A percentile compares a stretch with the other conserved stretches of the same genome.
Evolutionary conservation across 2,797 vertebrate species (phyloP).

Genomic region (Neostethus bicornis): DNA sequence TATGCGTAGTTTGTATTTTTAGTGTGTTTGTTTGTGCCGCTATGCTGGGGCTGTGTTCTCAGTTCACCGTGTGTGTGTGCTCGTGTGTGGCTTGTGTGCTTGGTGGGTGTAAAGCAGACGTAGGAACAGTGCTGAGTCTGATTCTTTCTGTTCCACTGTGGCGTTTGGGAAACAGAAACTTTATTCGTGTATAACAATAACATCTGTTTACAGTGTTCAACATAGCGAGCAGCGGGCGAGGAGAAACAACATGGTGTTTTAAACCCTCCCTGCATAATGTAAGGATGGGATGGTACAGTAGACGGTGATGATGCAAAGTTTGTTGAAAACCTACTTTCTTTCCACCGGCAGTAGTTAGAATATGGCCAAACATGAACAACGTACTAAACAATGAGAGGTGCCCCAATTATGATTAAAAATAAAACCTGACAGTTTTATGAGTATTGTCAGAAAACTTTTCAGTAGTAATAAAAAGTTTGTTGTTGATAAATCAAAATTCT

Average conservation of each 20-base stretch:
- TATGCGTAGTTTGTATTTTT: constrained; percentile 87
- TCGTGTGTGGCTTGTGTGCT: constrained; percentile 48
- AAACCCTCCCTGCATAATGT: constrained; percentile 67
- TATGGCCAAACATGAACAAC: constrained; percentile 5
- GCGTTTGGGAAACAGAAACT: constrained; percentile 73
- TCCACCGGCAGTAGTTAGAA: constrained; percentile 19
- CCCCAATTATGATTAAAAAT: constrained; percentile 30
- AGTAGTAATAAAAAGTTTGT: neutral
- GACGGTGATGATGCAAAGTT: constrained; percentile 63
- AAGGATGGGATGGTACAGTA: constrained; percentile 53
- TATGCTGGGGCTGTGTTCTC: constrained; percentile 77
- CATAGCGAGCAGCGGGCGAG: constrained; percentile 59
- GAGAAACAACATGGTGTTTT: constrained; percentile 71
- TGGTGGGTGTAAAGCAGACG: constrained; percentile 67
- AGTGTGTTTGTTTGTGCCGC: constrained; percentile 83
- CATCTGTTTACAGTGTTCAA: constrained; percentile 77
- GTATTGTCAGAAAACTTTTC: constrained; percentile 6
- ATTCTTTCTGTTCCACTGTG: constrained; percentile 76
- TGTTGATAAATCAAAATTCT: neutral
- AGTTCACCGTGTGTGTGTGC: constrained; percentile 55
- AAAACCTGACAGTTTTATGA: neutral
- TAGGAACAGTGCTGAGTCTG: constrained; percentile 79
- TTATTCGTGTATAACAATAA: constrained; percentile 74
- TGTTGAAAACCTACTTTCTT: constrained; percentile 58
- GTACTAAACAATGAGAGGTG: constrained; percentile 12